Percentiles rank a stretch among this genome's conserved stretches.
Conservation (phyloP, 2,113 vertebrate genomes). For the Brienomyrus brachyistius region DNA sequence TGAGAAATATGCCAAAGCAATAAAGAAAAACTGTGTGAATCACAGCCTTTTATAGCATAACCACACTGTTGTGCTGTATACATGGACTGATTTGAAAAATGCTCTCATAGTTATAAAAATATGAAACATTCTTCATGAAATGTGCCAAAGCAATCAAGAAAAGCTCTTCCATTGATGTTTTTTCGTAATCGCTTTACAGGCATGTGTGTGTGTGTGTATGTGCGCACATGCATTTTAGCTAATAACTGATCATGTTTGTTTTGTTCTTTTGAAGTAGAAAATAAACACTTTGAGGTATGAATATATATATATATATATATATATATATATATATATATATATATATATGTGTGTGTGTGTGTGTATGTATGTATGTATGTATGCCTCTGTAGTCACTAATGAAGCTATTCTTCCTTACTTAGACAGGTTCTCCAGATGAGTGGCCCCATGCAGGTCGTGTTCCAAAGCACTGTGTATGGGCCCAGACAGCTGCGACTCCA, state of each 20-base stretch:
- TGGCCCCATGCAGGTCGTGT: constrained; percentile 38
- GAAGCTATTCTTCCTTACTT: constrained; percentile 37
- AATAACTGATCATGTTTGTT: neutral
- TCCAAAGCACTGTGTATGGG: constrained; percentile 35
- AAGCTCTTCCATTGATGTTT: neutral
- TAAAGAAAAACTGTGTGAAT: neutral
- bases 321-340: too few relatives aligned
- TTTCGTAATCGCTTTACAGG: too few relatives aligned
- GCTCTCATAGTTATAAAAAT: neutral
- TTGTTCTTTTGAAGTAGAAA: neutral
- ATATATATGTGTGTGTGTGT: too few relatives aligned
- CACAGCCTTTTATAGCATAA: neutral
- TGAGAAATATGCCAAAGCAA: neutral
- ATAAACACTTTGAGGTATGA: neutral
- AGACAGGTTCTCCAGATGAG: constrained; percentile 41
- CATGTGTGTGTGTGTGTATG: too few relatives aligned
- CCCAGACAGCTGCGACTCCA: constrained; percentile 29
- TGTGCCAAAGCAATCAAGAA: neutral
- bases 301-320: too few relatives aligned
- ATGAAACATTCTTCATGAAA: neutral
- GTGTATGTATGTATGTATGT: too few relatives aligned
- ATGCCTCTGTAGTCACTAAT: neutral
- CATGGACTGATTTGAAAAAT: neutral
- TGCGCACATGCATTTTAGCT: neutral
- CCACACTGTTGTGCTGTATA: neutral